Base-by-base conservation (phyloP, 2,797 vertebrate genomes). In the Microtus californicus region DNA sequence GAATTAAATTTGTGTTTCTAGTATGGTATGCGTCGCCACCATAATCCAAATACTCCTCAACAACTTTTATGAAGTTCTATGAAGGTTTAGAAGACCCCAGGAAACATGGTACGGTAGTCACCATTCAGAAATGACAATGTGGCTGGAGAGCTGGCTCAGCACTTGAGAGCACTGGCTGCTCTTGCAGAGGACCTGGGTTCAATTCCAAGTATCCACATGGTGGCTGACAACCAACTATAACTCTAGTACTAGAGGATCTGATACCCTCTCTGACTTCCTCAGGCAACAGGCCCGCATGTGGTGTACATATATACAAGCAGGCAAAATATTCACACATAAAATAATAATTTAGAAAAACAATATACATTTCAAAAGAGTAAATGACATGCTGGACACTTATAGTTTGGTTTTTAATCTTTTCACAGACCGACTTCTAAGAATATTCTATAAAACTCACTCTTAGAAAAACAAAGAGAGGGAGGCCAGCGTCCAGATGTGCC, bases 381-480 rank as follows among this genome's bases (percentile, higher is more conserved):
- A 10, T 2, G 21, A 13, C 45, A 27, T 25, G 10, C 63, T 48
- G 51, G 27, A 31, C 27, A 71, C 27, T 83, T 94, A 37, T 8
- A 12, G 48, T 21, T 85, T 45, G 40, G 43, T 45, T 45, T 45
- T 61, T 76, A 79, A 51, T 80, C 65, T 93, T 89, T 91, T 80
- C 65, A 90, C 65, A 87, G 67, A 95, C 43, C 59, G 56, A 77
- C 73, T 88, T 94, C 85, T 95, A 67, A 85, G 59, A 87, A 86
- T 34, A 90, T 74, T 43, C 76, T 88, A 67, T 19, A 74, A 90
- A 94, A 89, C 2, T 19, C 77, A 76, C 74, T 56, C n/a, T 37
- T 0, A 43, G 89, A 76, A 82, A 89, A 91, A n/a, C n/a, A 80
- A 87, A 69, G 81, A 14, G 40, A 29, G 31, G n/a, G 15, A 81